phyloP scores from a whole-genome alignment of 2,888 invertebrate genomes.

The Acleris sparsana region DNA sequence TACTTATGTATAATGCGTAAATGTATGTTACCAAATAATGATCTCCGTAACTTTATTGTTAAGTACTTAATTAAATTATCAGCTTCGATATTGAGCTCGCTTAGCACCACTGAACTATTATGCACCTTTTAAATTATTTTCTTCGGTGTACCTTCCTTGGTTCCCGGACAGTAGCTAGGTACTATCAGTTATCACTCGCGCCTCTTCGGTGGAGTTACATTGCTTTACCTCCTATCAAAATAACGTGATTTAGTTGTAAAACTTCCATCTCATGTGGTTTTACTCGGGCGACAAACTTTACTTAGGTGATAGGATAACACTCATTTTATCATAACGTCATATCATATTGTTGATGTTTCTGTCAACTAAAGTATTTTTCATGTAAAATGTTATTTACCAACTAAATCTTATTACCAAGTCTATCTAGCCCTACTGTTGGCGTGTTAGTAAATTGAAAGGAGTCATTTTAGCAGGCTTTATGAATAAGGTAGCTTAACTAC shows the following conservation, averaged over 20 bases:
- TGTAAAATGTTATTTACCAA: conserved; percentile 45
- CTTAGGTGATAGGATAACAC: conserved; percentile 26
- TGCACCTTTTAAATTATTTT: not conserved
- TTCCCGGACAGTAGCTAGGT: too few species aligned
- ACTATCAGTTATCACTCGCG: too few species aligned
- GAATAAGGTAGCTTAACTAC: conserved; percentile 11
- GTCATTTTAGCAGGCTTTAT: conserved; percentile 43
- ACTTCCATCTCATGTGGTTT: not conserved
- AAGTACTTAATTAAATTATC: not conserved
- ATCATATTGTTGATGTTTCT: conserved; percentile 41
- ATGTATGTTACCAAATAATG: conserved; percentile 7
- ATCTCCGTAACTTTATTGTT: conserved; percentile 16
- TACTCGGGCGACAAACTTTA: conserved; percentile 26
- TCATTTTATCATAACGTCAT: conserved; percentile 44
- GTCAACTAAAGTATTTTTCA: conserved; percentile 47
- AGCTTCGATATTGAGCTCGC: conserved; percentile 3
- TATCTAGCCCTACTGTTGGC: conserved; percentile 50
- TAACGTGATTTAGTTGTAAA: not conserved
- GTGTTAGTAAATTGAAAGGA: conserved; percentile 48
- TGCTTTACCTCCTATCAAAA: not conserved
- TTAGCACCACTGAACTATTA: conserved; percentile 5
- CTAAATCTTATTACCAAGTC: conserved; percentile 41
- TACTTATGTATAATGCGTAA: conserved; percentile 29
- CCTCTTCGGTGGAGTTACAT: too few species aligned
- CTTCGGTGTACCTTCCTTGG: not conserved